Percentiles rank a stretch among this genome's conserved stretches.
These are phyloP conservation scores for Chloebia gouldiae DNA, from an alignment of 2,113 vertebrate genomes.

Conservation along the genomic window DNA sequence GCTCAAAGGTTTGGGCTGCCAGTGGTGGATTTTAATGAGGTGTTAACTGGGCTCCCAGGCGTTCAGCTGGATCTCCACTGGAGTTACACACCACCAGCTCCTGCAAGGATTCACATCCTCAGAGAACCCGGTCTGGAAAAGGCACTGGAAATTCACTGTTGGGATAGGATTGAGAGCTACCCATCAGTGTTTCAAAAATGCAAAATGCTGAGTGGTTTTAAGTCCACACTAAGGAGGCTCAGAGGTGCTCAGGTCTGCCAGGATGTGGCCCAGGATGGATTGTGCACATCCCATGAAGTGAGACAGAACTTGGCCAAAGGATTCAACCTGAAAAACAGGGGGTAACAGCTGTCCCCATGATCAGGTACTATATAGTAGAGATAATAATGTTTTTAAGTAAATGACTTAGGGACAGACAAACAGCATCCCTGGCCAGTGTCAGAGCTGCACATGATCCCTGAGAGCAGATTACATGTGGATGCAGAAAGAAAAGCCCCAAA, in stretches of 20 bases:
- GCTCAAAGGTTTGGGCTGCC: not conserved
- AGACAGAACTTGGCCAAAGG: not conserved
- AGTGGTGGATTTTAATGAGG: not conserved
- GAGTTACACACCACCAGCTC: not conserved
- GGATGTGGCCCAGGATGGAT: not conserved
- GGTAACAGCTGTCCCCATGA: not conserved
- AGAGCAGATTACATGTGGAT: not conserved
- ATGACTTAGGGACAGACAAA: not conserved
- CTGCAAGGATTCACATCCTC: not conserved
- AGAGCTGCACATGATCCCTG: not conserved
- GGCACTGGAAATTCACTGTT: not conserved
- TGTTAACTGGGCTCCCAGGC: not conserved
- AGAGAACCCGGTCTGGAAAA: not conserved
- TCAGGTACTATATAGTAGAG: not conserved
- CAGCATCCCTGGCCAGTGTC: not conserved
- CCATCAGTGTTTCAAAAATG: not conserved
- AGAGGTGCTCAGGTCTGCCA: not conserved
- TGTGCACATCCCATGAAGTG: not conserved
- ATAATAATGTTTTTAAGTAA: not conserved
- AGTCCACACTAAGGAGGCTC: not conserved
- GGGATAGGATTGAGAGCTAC: not conserved
- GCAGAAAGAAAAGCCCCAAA: not conserved
- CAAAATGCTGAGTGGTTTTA: not conserved
- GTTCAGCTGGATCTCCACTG: rapidly evolving
- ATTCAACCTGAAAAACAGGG: not conserved